These are phyloP conservation scores for Syngnathus acus DNA, from an alignment of 2,797 vertebrate genomes.

Conservation along the genomic window DNA sequence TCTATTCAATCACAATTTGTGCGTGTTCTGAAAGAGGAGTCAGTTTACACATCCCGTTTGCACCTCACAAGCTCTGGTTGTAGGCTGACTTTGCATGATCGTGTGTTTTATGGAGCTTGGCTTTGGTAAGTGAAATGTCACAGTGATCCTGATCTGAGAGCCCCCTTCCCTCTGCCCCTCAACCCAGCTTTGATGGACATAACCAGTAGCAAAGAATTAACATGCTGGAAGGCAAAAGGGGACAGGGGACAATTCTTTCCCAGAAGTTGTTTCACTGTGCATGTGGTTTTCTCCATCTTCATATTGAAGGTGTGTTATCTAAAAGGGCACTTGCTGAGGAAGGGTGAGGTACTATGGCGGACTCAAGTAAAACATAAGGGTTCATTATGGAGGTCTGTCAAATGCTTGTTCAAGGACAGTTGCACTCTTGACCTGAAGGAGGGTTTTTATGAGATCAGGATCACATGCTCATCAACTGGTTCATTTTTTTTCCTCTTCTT, in stretches of 20 bases:
- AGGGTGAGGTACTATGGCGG: slow-evolving; percentile 30
- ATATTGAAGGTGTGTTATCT: slow-evolving; percentile 81
- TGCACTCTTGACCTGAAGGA: slow-evolving; percentile 21
- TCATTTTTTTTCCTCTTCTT: slow-evolving; percentile 27
- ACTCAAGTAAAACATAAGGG: slow-evolving; percentile 36
- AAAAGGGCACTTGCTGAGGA: slow-evolving; percentile 59
- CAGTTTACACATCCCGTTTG: slow-evolving; percentile 13
- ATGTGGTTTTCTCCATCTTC: slow-evolving; percentile 70
- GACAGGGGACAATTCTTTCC: slow-evolving; percentile 39
- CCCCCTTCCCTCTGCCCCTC: slow-evolving; percentile 29
- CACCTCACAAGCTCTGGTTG: slow-evolving; percentile 44
- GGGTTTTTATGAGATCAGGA: slow-evolving; percentile 37
- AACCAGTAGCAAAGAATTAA: slow-evolving; percentile 27
- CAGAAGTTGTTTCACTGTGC: slow-evolving; percentile 50
- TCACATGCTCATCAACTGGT: slow-evolving; percentile 44
- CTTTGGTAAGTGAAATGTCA: slow-evolving; percentile 42
- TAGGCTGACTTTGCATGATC: slow-evolving; percentile 66
- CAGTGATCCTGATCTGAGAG: slow-evolving; percentile 34
- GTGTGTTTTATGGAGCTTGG: slow-evolving; percentile 57
- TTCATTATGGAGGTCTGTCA: slow-evolving; percentile 31
- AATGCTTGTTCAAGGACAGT: slow-evolving; percentile 19
- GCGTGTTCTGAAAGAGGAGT: slow-evolving; percentile 59
- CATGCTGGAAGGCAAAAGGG: slow-evolving; percentile 22
- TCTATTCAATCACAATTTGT: slow-evolving; percentile 52
- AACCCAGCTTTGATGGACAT: slow-evolving; percentile 33